Evolutionary conservation across 1,140 invertebrate genomes (phyloP).

Genomic region (Drosophila lacteicornis): DNA sequence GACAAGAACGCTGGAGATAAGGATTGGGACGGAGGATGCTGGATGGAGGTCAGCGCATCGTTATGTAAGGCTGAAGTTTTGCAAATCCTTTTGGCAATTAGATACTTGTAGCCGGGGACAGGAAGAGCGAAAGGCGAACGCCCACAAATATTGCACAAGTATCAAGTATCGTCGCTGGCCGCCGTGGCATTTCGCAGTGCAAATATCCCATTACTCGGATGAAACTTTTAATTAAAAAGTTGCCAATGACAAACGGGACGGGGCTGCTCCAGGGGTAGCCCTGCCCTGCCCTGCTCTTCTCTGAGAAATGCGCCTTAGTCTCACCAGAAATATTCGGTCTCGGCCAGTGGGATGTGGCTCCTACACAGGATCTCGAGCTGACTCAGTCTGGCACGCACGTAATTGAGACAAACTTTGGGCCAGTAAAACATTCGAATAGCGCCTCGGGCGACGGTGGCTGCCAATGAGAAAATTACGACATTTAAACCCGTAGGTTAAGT

Average conservation of each 20-base stretch:
- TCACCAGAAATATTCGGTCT: slow-evolving; percentile 63
- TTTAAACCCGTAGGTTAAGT: slow-evolving; percentile 81
- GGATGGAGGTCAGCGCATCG: slow-evolving; percentile 53
- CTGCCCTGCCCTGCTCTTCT: neutral
- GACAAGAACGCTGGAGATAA: slow-evolving; percentile 34
- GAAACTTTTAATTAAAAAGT: slow-evolving; percentile 84
- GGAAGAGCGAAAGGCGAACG: slow-evolving; percentile 35
- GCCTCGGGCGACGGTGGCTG: slow-evolving; percentile 39
- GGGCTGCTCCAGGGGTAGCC: slow-evolving; percentile 14
- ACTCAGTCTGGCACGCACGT: slow-evolving; percentile 76
- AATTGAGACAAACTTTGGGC: slow-evolving; percentile 82
- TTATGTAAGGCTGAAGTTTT: slow-evolving; percentile 71
- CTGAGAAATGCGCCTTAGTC: slow-evolving; percentile 55
- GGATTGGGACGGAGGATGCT: neutral
- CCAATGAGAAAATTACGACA: slow-evolving; percentile 81
- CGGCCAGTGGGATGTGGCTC: slow-evolving; percentile 31
- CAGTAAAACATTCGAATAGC: slow-evolving; percentile 75
- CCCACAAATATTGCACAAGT: slow-evolving; percentile 73
- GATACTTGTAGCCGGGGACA: slow-evolving; percentile 67
- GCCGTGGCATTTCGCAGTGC: slow-evolving; percentile 74
- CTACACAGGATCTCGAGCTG: slow-evolving; percentile 20
- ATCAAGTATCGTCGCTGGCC: slow-evolving; percentile 61
- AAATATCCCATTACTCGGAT: slow-evolving; percentile 83
- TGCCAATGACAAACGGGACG: slow-evolving; percentile 76
- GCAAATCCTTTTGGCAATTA: slow-evolving; percentile 81